Evolutionary conservation across 2,888 invertebrate species (phyloP), one percentile per base, ranked within the genome.

Genomic region (Tigriopus californicus): DNA sequence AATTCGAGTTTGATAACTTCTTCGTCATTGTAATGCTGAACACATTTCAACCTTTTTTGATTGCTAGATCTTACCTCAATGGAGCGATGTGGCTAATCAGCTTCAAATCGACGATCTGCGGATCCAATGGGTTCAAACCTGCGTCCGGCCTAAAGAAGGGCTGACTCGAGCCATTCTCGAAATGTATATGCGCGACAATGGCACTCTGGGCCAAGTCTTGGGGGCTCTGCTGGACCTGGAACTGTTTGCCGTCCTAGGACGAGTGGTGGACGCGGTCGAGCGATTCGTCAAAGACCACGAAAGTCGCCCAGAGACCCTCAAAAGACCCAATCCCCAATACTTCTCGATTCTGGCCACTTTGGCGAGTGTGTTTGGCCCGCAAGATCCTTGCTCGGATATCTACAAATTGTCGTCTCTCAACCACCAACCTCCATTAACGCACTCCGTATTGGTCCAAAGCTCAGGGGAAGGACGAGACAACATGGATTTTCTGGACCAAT

Each of bases 111-210:
- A 56, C 18, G 46, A 46, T 22, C 24, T 56, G n/a, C 20, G n/a
- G 18, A 56, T 22, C 20, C 20, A 44, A 18, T 56, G 56, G 56
- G 56, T 56, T 13, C 44, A 56, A 5, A 25, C 24, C 2, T 56
- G 56, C 24, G 56, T 56, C 15, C n/a, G 56, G 11, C 56, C 56
- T 10, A 56, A 22, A 12, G 56, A 56, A 56, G 56, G 56, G 15
- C 46, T 56, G 42, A 56, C 56, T 12, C 15, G 56, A 44, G 56
- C 56, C 22, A 44, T 56, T 12, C 20, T 56, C 1, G 56, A 56
- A 5, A 46, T 56, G n/a, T 56, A 56, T 24, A 56, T 44, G 25
- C 15, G 15, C n/a, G 56, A 56, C n/a, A 46, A 46, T 2, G 56
- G 56, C 33, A 56, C 56, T 20, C 22, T 56, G 11, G 56, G 46